Evolutionary conservation across 2,113 vertebrate species (phyloP).

Genomic region (Embiotoca jacksoni): DNA sequence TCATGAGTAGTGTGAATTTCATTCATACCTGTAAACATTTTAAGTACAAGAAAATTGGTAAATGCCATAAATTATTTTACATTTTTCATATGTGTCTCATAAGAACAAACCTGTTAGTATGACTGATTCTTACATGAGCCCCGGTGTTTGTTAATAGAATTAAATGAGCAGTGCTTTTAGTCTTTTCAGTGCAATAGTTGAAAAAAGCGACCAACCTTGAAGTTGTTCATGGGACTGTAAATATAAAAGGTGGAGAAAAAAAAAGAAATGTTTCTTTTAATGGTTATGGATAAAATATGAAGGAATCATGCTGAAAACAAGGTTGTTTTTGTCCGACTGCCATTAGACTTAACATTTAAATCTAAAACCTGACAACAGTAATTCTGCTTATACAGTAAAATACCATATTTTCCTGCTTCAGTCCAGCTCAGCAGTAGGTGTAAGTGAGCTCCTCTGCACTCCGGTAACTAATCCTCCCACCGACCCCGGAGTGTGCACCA

Average conservation of each 20-base stretch:
- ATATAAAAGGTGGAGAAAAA: neutral
- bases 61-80: no score
- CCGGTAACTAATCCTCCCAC: slow-evolving; percentile 61
- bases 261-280: neutral
- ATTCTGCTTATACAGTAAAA: slow-evolving; percentile 18
- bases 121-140: no score
- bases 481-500: slow-evolving; percentile 48
- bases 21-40: no score
- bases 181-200: no score
- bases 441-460: slow-evolving; percentile 57
- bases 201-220: no score
- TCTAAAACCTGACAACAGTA: slow-evolving; percentile 22
- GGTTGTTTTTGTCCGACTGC: neutral
- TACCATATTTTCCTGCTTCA: slow-evolving; percentile 2
- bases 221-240: neutral
- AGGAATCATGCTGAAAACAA: neutral
- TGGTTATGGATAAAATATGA: neutral
- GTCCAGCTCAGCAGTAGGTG: slow-evolving; percentile 48
- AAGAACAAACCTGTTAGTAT: no score
- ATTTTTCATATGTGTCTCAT: no score
- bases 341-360: slow-evolving; percentile 10
- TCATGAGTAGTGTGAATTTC: no score
- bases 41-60: no score
- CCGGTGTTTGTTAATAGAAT: no score
- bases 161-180: no score